Evolutionary conservation across 2,797 vertebrate species (phyloP), one percentile per base, ranked within the genome.

Genomic region (Coregonus sp.): DNA sequence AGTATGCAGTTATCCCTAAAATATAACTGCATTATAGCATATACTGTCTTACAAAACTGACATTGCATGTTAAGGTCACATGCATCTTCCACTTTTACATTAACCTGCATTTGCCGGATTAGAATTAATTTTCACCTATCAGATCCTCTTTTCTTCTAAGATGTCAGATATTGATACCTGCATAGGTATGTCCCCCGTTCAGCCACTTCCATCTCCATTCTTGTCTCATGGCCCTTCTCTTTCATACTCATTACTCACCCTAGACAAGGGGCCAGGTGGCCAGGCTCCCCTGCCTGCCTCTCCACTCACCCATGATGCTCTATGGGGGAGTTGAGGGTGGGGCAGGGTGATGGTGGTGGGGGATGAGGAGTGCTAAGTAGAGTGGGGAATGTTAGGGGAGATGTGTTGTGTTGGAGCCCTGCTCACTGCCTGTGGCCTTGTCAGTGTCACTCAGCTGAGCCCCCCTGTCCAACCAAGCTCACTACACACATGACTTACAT

Each of bases 231-330:
- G 75, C 14, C 75, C 40, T 66, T 67, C 52, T 77, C 50, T 70
- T 51, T 75, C 73, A 75, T 78, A 35, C 79, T 86, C 84, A 75
- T 87, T 83, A 82, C 81, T 90, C 86, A 86, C 31, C 40, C 40
- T 47, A 47, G 40, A 47, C 40, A 47, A 47, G 40, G 9, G 9
- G 9, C n/a, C 40, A 47, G 40, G 9, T 2, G 7, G 40, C 40
- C 40, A 47, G 40, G 40, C 7, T 66, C 85, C 82, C 84, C 81
- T 69, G 82, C 70, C 59, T 75, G 65, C 73, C 18, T 79, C 77
- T 84, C 78, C 69, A 35, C 70, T 87, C 86, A 85, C 84, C 85
- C 74, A 69, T 20, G 83, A 73, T 70, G 80, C 81, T 82, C 82
- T 68, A 81, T 78, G 56, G 67, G 70, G 73, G 14, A 75, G 75